Base-by-base conservation (phyloP, 2,113 vertebrate genomes). In the Colaptes auratus region DNA sequence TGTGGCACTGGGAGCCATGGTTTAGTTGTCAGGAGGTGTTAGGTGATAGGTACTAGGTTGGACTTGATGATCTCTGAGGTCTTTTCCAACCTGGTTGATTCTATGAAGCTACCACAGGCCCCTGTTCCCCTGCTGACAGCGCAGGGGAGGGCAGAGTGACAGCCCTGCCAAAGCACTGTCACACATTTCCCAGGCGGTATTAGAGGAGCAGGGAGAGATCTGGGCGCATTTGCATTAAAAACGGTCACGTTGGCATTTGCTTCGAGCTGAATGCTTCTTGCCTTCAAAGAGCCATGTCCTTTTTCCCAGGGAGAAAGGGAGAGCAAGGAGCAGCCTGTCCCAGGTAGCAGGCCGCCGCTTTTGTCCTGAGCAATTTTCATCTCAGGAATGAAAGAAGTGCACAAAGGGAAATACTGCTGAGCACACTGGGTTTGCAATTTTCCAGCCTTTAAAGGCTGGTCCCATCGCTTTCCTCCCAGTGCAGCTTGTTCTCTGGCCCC, bases 341-440 rank as follows among this genome's bases (percentile, higher is more conserved):
- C 88, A 96, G 81, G 94, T 90, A 94, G 33, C 83, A 76, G 95
- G 65, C 63, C 1, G 7, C 39, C 82, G 86, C 81, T 85, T 95
- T 95, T 96, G 95, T 96, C 95, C 95, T 0, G 5, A 89, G 75
- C 69, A 95, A 96, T 96, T 96, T 96, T 96, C 93, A 88, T 96
- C 95, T 94, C 60, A 90, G 74, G 93, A 95, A 96, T 90, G 92
- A 95, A 96, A 92, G 95, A 92, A 91, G 82, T 67, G 82, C 87
- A 93, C 93, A 95, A 96, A 95, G 44, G 82, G 75, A 96, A 96
- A 96, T 94, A 96, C 84, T 96, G 95, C 96, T 96, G 96, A 96
- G 94, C 91, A 81, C 94, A 91, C 87, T 96, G 35, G 87, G 59
- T 95, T 93, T 96, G 92, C 95, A 93, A 95, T 96, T 95, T 96